A percentile compares a stretch with the other conserved stretches of the same genome.
These are phyloP conservation scores for Zonitis immaculata DNA, from an alignment of 2,888 invertebrate species.

Conservation along the genomic window DNA sequence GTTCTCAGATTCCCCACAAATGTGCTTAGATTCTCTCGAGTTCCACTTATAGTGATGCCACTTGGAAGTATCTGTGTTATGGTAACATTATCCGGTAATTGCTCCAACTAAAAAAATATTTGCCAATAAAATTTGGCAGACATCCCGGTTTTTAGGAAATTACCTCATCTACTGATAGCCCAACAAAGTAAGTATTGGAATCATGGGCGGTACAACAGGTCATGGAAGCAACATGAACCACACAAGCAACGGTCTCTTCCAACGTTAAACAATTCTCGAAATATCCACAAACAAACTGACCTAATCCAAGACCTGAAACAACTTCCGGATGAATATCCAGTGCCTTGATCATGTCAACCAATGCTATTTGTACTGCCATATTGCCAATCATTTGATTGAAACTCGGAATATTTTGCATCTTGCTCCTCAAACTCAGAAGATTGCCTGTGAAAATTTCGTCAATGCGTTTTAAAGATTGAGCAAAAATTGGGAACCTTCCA, in stretches of 20 bases:
- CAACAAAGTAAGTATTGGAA: not conserved
- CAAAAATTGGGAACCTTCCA: conserved; percentile 69
- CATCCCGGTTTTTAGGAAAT: too few species aligned
- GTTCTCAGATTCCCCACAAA: not conserved
- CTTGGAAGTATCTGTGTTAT: not conserved
- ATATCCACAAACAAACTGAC: conserved; percentile 88
- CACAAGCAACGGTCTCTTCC: conserved; percentile 64
- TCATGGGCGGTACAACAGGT: not conserved
- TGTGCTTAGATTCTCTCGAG: not conserved
- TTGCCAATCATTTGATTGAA: conserved; percentile 18
- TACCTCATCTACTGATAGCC: not conserved
- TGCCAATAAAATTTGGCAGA: too few species aligned
- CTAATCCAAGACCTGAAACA: conserved; percentile 69
- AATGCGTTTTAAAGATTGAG: conserved; percentile 57
- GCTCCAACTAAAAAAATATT: not conserved
- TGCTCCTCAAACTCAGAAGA: conserved; percentile 6
- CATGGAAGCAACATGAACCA: not conserved
- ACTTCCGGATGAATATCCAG: conserved; percentile 42
- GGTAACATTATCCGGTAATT: not conserved
- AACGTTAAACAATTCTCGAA: conserved; percentile 81
- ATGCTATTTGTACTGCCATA: conserved; percentile 55
- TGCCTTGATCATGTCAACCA: conserved; percentile 50
- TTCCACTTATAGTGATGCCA: not conserved
- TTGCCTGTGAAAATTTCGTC: not conserved
- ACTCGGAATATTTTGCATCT: not conserved